Conservation (phyloP, 2,797 vertebrate species). For the Hydrophis major region DNA sequence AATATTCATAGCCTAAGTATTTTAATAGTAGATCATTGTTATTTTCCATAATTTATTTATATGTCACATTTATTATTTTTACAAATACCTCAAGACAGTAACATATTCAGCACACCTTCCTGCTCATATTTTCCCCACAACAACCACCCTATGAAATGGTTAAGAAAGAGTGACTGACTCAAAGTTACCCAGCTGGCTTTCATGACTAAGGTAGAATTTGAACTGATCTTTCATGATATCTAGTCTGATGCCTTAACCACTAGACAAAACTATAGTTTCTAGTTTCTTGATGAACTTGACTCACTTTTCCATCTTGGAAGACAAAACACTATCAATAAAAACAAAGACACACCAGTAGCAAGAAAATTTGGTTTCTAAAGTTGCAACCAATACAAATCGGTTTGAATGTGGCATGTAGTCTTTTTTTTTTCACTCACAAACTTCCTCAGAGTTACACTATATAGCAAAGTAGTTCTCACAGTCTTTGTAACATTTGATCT, state of each 20-base stretch:
- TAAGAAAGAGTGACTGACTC: not conserved
- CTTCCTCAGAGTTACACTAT: not conserved
- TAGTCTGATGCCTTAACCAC: not conserved
- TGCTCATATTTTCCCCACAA: not conserved
- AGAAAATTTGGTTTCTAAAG: not conserved
- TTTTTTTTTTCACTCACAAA: not conserved
- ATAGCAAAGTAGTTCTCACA: not conserved
- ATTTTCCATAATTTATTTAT: not conserved
- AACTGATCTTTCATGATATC: not conserved
- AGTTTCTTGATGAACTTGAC: not conserved
- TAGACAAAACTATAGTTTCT: no score
- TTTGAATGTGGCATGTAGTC: not conserved
- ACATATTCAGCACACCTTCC: not conserved
- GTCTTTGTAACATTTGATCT: not conserved
- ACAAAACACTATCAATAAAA: not conserved
- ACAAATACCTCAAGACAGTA: not conserved
- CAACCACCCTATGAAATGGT: not conserved
- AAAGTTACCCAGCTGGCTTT: not conserved
- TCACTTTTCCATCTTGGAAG: not conserved
- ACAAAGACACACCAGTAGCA: not conserved
- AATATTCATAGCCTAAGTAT: slow-evolving; percentile 37
- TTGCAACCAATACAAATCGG: not conserved
- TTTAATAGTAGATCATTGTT: not conserved
- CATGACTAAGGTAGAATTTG: not conserved
- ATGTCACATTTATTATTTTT: not conserved